These are phyloP conservation scores for Gnatocerus cornutus DNA, from an alignment of 2,888 invertebrate genomes.

Conservation along the genomic window DNA sequence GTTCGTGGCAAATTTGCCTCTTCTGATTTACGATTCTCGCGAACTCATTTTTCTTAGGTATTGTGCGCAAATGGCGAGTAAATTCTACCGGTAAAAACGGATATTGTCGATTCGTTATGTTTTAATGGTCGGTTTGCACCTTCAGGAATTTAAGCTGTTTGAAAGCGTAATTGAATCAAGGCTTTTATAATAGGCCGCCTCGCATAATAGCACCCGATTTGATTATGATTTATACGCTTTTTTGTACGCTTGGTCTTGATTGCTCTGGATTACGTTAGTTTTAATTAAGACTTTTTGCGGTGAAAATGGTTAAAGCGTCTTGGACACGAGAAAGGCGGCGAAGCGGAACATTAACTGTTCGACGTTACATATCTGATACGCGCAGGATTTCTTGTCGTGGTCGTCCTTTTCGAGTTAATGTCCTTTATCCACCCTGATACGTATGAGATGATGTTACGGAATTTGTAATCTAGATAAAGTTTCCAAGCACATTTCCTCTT, in stretches of 20 bases:
- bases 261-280: constrained; percentile 24
- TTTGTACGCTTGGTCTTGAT: constrained; percentile 10
- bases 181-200: constrained; percentile 7
- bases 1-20: constrained; percentile 28
- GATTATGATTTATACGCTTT: constrained; percentile 35
- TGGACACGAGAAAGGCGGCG: constrained; percentile 40
- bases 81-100: constrained; percentile 1
- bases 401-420: constrained; percentile 37
- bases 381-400: constrained; percentile 27
- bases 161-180: constrained; percentile 29
- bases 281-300: constrained; percentile 4
- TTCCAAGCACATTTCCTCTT: constrained; percentile 33
- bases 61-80: constrained; percentile 17
- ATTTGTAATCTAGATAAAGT: constrained; percentile 33
- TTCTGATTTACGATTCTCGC: constrained; percentile 27
- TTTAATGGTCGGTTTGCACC: constrained; percentile 1
- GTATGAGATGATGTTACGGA: constrained; percentile 43
- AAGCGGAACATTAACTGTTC: constrained; percentile 25
- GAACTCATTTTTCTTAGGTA: not conserved
- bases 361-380: constrained; percentile 17
- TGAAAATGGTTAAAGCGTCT: constrained; percentile 15
- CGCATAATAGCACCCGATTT: constrained; percentile 4
- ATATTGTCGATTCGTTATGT: constrained; percentile 27
- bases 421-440: constrained; percentile 34
- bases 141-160: constrained; percentile 18